These are phyloP conservation scores for Phrynosoma blainvillii DNA, from an alignment of 2,113 vertebrate genomes.

Conservation along the genomic window DNA sequence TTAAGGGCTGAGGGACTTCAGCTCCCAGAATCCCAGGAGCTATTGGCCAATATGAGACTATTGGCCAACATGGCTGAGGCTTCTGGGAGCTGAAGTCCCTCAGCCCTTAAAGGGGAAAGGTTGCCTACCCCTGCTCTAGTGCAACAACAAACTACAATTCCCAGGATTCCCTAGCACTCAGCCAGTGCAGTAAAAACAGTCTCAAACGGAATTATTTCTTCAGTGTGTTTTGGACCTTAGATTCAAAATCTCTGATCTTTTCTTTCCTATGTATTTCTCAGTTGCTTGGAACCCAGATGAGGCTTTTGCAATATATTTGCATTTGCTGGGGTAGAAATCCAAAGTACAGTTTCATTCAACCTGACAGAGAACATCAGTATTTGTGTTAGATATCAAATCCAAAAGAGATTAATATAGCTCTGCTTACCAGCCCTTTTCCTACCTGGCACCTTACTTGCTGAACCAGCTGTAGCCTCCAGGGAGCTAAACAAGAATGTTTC, in stretches of 20 bases:
- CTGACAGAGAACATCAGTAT: not conserved
- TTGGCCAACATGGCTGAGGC: no score
- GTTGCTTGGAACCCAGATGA: not conserved
- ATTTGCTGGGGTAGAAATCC: not conserved
- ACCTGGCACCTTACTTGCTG: not conserved
- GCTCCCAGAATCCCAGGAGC: no score
- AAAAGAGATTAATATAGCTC: not conserved
- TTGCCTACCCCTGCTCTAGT: no score
- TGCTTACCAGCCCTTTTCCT: not conserved
- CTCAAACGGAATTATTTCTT: no score
- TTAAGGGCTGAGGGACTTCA: no score
- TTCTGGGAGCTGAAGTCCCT: no score
- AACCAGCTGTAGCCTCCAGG: not conserved
- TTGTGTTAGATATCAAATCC: not conserved
- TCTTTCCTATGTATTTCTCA: not conserved
- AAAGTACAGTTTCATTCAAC: not conserved
- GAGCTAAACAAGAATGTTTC: not conserved
- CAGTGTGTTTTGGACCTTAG: not conserved
- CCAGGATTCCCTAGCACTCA: no score
- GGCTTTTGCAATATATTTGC: not conserved
- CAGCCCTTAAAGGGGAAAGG: no score
- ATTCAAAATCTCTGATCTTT: not conserved
- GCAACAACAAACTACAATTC: no score
- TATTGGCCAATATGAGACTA: no score
- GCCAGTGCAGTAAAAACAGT: no score